These are phyloP conservation scores for Erebia epiphron DNA, from an alignment of 2,888 invertebrate species.

Conservation along the genomic window DNA sequence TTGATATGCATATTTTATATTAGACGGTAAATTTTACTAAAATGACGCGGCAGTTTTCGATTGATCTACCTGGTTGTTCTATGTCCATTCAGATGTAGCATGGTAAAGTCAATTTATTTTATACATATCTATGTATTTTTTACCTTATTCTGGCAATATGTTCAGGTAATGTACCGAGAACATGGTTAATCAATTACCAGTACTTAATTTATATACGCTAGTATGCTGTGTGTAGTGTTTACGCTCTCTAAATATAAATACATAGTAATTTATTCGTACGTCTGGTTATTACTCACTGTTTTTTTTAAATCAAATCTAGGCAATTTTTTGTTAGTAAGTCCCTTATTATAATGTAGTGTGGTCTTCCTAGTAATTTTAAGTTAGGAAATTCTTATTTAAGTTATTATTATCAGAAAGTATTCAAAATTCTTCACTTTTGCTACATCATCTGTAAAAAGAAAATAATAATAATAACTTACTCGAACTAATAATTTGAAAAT, in stretches of 20 bases:
- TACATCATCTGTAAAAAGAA: too few relatives aligned
- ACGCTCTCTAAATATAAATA: conserved; percentile 35
- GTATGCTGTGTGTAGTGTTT: conserved; percentile 19
- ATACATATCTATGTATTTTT: background rate
- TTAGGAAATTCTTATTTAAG: background rate
- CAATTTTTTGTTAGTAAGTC: too few relatives aligned
- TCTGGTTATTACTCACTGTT: background rate
- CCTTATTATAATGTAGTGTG: too few relatives aligned
- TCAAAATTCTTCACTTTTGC: background rate
- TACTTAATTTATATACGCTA: conserved; percentile 30
- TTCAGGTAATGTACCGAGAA: conserved; percentile 18
- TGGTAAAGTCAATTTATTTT: background rate
- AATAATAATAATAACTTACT: too few relatives aligned
- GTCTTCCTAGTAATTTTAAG: conserved; percentile 27
- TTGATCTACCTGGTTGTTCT: conserved; percentile 19
- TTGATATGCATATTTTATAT: background rate
- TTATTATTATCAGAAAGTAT: background rate
- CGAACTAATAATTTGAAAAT: too few relatives aligned
- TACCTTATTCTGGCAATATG: background rate
- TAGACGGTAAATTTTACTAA: conserved; percentile 3
- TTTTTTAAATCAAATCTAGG: too few relatives aligned
- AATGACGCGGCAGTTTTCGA: background rate
- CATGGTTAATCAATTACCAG: conserved; percentile 24
- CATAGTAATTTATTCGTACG: conserved; percentile 10
- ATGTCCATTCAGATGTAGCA: background rate